phyloP scores from a whole-genome alignment of 2,797 vertebrate species.

The Cuniculus paca region DNA sequence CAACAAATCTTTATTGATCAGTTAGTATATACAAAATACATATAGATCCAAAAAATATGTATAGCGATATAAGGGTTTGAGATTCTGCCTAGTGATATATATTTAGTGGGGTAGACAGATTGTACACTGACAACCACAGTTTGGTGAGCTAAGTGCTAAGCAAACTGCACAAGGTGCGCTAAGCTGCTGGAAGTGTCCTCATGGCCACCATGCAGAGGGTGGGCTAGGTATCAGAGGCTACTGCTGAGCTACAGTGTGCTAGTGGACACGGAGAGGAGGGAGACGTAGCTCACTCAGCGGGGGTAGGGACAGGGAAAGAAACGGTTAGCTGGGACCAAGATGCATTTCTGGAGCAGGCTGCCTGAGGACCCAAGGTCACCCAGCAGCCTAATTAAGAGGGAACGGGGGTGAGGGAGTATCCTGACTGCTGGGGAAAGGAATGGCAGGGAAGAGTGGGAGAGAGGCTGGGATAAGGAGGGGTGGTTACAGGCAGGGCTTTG shows the following conservation, averaged over 20 bases:
- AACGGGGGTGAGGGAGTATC: not conserved
- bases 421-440: not conserved
- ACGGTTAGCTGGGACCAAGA: not conserved
- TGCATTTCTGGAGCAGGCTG: not conserved
- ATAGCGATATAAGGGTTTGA: not conserved
- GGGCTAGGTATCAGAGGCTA: not conserved
- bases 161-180: not conserved
- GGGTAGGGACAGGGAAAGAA: not conserved
- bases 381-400: not conserved
- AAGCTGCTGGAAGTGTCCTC: not conserved
- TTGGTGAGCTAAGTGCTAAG: not conserved
- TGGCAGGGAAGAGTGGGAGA: not conserved
- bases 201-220: not conserved
- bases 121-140: not conserved
- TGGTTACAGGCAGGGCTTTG: not conserved
- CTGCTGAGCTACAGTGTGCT: not conserved
- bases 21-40: not conserved
- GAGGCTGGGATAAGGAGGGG: not conserved
- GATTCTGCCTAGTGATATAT: not conserved
- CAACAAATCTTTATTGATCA: slow-evolving; percentile 26
- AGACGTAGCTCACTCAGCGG: not conserved
- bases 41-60: not conserved
- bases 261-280: not conserved
- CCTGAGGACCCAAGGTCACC: not conserved
- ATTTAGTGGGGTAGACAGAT: not conserved